These are phyloP conservation scores for Notarius quadriscutis DNA, from an alignment of 2,113 vertebrate species.

Conservation along the genomic window DNA sequence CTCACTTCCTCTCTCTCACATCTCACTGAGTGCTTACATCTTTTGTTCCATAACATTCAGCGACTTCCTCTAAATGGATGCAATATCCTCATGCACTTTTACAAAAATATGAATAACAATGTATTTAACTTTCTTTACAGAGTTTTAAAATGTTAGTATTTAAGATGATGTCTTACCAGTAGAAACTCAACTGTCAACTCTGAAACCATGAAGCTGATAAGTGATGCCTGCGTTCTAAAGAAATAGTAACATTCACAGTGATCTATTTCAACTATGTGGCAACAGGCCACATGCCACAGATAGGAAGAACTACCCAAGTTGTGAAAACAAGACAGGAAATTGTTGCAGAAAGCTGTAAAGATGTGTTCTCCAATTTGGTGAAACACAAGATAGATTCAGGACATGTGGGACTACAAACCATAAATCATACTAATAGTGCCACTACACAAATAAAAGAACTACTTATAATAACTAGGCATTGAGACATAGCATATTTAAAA, in stretches of 20 bases:
- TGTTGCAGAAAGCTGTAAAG: constrained; percentile 62
- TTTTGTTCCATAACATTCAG: constrained; percentile 26
- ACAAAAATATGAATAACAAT: background rate
- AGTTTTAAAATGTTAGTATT: constrained; percentile 5
- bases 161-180: constrained; percentile 38
- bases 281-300: constrained; percentile 68
- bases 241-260: constrained; percentile 38
- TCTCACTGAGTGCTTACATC: constrained; percentile 37
- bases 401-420: background rate
- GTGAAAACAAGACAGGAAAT: constrained; percentile 78
- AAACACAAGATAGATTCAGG: constrained; percentile 14
- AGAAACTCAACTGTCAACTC: constrained; percentile 12
- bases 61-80: constrained; percentile 45
- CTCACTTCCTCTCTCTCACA: constrained; percentile 56
- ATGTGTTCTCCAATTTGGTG: constrained; percentile 29
- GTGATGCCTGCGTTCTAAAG: constrained; percentile 1
- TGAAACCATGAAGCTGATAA: constrained; percentile 16
- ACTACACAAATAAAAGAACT: background rate
- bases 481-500: background rate
- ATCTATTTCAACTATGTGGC: constrained; percentile 65
- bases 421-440: background rate
- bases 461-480: background rate
- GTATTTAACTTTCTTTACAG: background rate
- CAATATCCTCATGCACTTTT: constrained; percentile 1
- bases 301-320: constrained; percentile 66